These are phyloP conservation scores for Hemichromis elongatus DNA, from an alignment of 2,113 vertebrate genomes.

Conservation along the genomic window DNA sequence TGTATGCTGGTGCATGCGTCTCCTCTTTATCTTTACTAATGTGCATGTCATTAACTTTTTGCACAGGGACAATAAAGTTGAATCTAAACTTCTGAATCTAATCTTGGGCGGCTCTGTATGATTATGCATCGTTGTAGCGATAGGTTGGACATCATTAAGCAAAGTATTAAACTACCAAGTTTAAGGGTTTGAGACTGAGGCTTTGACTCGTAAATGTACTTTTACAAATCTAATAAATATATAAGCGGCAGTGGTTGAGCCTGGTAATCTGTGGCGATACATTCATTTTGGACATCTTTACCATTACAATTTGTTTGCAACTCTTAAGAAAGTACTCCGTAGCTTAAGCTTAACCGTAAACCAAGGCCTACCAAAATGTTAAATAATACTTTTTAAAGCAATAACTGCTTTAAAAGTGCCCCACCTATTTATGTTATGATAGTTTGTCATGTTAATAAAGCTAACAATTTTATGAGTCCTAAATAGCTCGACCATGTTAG, in stretches of 20 bases:
- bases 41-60: not conserved
- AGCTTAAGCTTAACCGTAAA: rapidly evolving
- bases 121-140: not conserved
- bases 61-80: rapidly evolving
- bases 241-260: not conserved
- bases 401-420: rapidly evolving
- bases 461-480: not conserved
- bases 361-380: not conserved
- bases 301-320: not conserved
- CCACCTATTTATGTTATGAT: not conserved
- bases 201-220: not conserved
- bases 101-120: rapidly evolving
- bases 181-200: rapidly evolving
- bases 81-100: not conserved
- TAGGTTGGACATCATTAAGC: not conserved
- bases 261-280: not conserved
- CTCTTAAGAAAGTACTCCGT: not conserved
- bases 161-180: not conserved
- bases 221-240: not conserved
- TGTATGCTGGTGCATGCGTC: too few relatives aligned
- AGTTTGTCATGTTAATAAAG: not conserved
- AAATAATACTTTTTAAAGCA: not conserved
- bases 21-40: rapidly evolving
- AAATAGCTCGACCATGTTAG: not conserved
- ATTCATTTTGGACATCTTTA: not conserved